Evolutionary conservation across 2,888 invertebrate genomes (phyloP).

Genomic region (Spisula subtruncata): DNA sequence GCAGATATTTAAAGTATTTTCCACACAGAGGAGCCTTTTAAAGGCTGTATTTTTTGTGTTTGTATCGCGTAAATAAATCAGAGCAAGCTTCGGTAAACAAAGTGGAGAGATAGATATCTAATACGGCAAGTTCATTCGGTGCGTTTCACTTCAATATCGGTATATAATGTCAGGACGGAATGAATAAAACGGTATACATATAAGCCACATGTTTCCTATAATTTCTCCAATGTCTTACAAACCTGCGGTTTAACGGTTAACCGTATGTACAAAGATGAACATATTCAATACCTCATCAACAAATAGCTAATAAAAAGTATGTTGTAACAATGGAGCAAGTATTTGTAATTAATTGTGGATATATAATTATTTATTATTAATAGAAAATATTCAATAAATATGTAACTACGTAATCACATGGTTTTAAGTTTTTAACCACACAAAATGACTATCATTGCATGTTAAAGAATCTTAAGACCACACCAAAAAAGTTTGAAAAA

Average conservation of each 20-base stretch:
- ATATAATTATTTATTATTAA: background rate
- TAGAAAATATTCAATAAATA: background rate
- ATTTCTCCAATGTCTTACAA: background rate
- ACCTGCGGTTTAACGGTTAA: background rate
- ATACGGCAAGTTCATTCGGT: constrained; percentile 57
- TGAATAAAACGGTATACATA: constrained; percentile 54
- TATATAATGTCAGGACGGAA: constrained; percentile 48
- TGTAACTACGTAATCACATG: background rate
- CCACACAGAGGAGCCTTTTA: constrained; percentile 6
- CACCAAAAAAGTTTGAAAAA: no score
- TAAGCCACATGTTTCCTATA: constrained; percentile 50
- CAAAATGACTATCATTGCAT: no score
- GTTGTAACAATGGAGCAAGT: background rate
- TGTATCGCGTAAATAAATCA: constrained; percentile 44
- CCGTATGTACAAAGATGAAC: background rate
- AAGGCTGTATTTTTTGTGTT: constrained; percentile 22
- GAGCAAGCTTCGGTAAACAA: constrained; percentile 32
- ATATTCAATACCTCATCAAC: background rate
- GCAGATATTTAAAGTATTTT: constrained; percentile 34
- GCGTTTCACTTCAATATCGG: constrained; percentile 56
- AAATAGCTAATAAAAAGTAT: background rate
- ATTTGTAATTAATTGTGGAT: background rate
- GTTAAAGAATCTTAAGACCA: no score
- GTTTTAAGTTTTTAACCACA: no score
- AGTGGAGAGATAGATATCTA: constrained; percentile 34